Evolutionary conservation across 2,888 invertebrate species (phyloP).

Genomic region (Scelioninae gen. 2): DNA sequence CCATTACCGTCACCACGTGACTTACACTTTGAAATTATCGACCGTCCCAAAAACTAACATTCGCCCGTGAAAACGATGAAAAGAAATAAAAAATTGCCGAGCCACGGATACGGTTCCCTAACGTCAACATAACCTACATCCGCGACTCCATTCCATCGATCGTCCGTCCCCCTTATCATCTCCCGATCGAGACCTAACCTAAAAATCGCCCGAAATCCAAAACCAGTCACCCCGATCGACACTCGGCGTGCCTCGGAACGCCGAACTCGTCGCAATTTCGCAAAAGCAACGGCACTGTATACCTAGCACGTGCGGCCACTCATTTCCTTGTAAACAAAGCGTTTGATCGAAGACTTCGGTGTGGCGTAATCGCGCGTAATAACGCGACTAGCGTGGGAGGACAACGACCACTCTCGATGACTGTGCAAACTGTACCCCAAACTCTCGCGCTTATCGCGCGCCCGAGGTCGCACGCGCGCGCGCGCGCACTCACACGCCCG

Average conservation of each 20-base stretch:
- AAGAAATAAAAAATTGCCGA: neutral
- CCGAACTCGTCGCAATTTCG: too few species aligned
- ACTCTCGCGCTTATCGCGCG: constrained; percentile 17
- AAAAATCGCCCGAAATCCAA: neutral
- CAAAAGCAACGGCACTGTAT: constrained; percentile 25
- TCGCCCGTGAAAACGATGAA: neutral
- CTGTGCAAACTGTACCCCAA: constrained; percentile 53
- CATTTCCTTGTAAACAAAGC: constrained; percentile 58
- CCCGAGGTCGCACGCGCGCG: neutral
- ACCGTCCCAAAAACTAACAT: neutral
- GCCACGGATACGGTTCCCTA: neutral
- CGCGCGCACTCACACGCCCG: constrained; percentile 10
- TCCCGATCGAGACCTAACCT: constrained; percentile 17
- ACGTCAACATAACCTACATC: constrained; percentile 16
- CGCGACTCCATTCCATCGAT: constrained; percentile 5
- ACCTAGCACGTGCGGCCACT: constrained; percentile 50
- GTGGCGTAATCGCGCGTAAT: constrained; percentile 55
- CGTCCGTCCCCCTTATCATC: neutral
- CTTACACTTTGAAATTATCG: constrained; percentile 8
- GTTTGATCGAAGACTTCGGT: constrained; percentile 27
- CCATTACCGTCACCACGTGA: constrained; percentile 41
- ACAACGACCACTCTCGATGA: constrained; percentile 57
- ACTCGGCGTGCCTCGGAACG: neutral
- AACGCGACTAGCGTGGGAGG: constrained; percentile 55
- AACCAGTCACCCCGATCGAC: neutral